These are phyloP conservation scores for Panthera uncia DNA, from an alignment of 2,113 vertebrate species.

Conservation along the genomic window DNA sequence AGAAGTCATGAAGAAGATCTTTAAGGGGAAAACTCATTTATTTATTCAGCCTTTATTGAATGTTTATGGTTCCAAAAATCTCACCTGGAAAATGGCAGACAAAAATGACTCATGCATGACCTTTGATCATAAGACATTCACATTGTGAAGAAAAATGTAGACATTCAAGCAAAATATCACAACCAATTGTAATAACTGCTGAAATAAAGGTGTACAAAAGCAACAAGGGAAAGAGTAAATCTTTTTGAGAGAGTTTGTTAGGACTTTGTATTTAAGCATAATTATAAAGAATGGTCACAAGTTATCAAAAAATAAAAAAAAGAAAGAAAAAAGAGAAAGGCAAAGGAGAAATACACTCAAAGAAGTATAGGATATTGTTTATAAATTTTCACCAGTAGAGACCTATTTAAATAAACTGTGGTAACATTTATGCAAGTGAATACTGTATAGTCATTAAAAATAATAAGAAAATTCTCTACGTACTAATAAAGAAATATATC, in stretches of 20 bases:
- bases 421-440: neutral
- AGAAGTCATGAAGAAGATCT: constrained; percentile 7
- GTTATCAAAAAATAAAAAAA: neutral
- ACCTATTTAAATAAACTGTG: neutral
- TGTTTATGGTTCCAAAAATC: constrained; percentile 62
- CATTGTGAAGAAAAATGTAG: constrained; percentile 53
- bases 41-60: constrained; percentile 59
- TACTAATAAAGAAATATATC: neutral
- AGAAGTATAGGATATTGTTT: neutral
- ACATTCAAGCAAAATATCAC: constrained; percentile 30
- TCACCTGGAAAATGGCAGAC: constrained; percentile 23
- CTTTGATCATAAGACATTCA: constrained; percentile 52
- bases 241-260: neutral
- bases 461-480: neutral
- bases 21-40: neutral
- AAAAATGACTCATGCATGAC: constrained; percentile 49
- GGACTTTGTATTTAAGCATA: constrained; percentile 27
- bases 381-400: neutral
- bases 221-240: neutral
- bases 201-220: neutral
- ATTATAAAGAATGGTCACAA: neutral
- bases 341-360: neutral
- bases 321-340: neutral
- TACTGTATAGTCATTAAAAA: neutral
- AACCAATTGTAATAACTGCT: neutral